Evolutionary conservation across 1,140 invertebrate species (phyloP).

Genomic region (Brachionus plicatilis): DNA sequence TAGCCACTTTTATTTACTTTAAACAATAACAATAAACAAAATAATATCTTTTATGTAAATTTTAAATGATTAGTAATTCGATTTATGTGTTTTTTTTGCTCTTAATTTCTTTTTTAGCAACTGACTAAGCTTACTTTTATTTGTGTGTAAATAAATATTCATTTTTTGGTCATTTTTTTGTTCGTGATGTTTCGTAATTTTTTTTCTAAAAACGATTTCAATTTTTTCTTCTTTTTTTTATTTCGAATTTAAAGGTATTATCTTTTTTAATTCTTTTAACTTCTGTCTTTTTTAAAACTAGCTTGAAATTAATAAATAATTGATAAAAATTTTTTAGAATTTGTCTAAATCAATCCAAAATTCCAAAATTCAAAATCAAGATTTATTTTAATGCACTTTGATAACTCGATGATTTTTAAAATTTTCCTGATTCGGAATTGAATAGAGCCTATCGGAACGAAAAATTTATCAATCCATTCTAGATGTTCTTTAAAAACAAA

Average conservation of each 20-base stretch:
- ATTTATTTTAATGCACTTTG: not conserved
- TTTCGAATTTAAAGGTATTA: not conserved
- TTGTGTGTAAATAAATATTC: not conserved
- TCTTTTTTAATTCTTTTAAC: not conserved
- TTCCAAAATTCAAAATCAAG: not conserved
- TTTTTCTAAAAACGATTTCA: not conserved
- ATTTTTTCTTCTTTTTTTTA: not conserved
- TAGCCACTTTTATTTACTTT: constrained; percentile 9
- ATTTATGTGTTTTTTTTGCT: not conserved
- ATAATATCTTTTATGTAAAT: not conserved
- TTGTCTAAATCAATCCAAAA: not conserved
- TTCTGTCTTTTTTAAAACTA: not conserved
- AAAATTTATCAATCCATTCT: not conserved
- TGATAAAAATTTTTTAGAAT: not conserved
- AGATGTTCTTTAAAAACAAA: not conserved
- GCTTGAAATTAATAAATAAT: not conserved
- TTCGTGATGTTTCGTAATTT: not conserved
- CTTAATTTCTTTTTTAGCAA: not conserved
- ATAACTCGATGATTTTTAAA: not conserved
- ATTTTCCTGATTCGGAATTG: not conserved
- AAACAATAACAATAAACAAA: not conserved
- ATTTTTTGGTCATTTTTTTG: not conserved
- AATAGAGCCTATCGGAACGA: not conserved
- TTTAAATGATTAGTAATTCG: not conserved
- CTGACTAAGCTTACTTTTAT: not conserved